Evolutionary conservation across 2,113 vertebrate genomes (phyloP).

Genomic region (Coptodon rendalli): DNA sequence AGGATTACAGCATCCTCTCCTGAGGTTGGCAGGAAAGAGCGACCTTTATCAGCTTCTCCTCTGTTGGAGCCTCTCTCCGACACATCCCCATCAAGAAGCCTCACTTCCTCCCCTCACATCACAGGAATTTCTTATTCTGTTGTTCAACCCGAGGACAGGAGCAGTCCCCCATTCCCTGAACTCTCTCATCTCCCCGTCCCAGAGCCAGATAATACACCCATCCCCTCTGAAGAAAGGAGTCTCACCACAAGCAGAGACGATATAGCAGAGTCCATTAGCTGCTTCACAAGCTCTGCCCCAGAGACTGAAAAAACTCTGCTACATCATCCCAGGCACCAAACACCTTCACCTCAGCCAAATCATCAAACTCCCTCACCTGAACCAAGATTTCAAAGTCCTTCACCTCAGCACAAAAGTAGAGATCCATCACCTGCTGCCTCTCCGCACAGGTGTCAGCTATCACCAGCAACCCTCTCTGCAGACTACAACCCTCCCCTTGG

Average conservation of each 20-base stretch:
- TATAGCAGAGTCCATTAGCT: neutral
- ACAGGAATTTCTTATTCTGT: constrained; percentile 48
- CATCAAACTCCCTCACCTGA: constrained; percentile 25
- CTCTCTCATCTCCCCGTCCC: constrained; percentile 2
- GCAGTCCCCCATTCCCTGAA: constrained; percentile 29
- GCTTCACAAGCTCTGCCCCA: neutral
- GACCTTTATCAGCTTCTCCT: neutral
- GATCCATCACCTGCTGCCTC: constrained; percentile 19
- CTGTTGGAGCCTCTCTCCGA: neutral
- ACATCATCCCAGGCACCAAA: constrained; percentile 1
- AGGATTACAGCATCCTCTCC: constrained; percentile 58
- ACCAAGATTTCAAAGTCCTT: constrained; percentile 29
- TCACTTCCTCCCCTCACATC: constrained; percentile 44
- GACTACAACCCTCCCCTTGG: neutral
- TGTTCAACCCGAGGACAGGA: constrained; percentile 43
- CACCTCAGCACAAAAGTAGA: constrained; percentile 15
- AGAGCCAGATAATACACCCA: neutral
- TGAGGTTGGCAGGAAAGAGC: constrained; percentile 12
- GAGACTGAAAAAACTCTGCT: constrained; percentile 9
- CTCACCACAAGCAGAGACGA: neutral
- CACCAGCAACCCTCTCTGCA: neutral
- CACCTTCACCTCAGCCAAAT: constrained; percentile 35
- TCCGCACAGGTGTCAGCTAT: constrained; percentile 1
- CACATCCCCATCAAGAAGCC: constrained; percentile 15
- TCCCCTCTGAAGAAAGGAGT: constrained; percentile 13